Conservation (phyloP, 2,113 vertebrate species). For the Rhodinocichla rosea region DNA sequence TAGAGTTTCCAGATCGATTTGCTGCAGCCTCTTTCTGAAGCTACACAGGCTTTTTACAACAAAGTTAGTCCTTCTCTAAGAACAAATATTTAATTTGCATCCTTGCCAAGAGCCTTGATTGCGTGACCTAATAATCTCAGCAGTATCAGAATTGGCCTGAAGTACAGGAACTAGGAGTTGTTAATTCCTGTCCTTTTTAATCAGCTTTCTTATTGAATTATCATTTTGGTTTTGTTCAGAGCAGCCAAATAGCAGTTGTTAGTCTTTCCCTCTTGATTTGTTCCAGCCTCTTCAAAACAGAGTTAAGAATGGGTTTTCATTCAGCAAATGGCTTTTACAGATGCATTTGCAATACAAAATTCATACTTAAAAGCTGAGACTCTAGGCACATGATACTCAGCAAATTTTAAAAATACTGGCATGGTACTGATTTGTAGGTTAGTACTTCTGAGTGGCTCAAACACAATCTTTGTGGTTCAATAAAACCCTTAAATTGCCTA, state of each 20-base stretch:
- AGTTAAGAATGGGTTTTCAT: not conserved
- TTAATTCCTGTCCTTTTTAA: not conserved
- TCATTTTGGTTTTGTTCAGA: not conserved
- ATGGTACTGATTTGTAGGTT: not conserved
- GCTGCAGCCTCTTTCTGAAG: not conserved
- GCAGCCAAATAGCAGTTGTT: not conserved
- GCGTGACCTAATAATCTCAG: not conserved
- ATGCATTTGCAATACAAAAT: not conserved
- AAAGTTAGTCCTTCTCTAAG: not conserved
- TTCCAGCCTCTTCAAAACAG: not conserved
- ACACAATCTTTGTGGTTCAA: not conserved
- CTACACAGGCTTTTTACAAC: not conserved
- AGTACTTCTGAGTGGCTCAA: not conserved
- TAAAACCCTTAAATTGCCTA: not conserved
- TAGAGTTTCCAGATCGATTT: not conserved
- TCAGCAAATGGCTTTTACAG: not conserved
- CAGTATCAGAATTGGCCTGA: not conserved
- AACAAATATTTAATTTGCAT: not conserved
- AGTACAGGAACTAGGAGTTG: not conserved
- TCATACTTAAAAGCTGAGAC: not conserved
- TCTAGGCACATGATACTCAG: not conserved
- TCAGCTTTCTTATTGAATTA: not conserved
- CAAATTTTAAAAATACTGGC: not conserved
- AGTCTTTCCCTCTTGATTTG: not conserved
- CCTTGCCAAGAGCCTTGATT: not conserved